These are phyloP conservation scores for Hypothenemus hampei DNA, from an alignment of 1,140 invertebrate species.

Conservation along the genomic window DNA sequence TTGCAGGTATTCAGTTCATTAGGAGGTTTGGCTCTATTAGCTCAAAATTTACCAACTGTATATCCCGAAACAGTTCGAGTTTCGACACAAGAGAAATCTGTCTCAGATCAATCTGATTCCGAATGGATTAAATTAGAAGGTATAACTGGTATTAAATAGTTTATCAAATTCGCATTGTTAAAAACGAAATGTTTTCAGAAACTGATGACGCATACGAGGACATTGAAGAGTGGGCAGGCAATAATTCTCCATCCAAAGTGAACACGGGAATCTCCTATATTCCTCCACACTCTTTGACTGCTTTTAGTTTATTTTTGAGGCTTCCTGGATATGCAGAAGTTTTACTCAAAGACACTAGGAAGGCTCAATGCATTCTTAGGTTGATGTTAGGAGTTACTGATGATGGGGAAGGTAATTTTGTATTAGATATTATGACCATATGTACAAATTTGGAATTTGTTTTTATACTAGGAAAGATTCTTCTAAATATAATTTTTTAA, in stretches of 20 bases:
- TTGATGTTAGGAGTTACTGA: slow-evolving; percentile 84
- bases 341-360: slow-evolving; percentile 73
- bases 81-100: slow-evolving; percentile 50
- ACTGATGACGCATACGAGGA: slow-evolving; percentile 69
- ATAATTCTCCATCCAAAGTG: slow-evolving; percentile 44
- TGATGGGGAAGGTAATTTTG: slow-evolving; percentile 86
- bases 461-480: too few relatives aligned
- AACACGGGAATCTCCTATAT: slow-evolving; percentile 51
- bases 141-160: slow-evolving; percentile 13
- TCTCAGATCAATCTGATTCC: slow-evolving; percentile 50
- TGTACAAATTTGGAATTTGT: too few relatives aligned
- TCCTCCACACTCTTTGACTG: slow-evolving; percentile 83
- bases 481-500: too few relatives aligned
- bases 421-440: too few relatives aligned
- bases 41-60: slow-evolving; percentile 77
- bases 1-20: slow-evolving; percentile 78
- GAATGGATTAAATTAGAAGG: slow-evolving; percentile 68
- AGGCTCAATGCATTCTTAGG: slow-evolving; percentile 78
- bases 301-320: slow-evolving; percentile 82
- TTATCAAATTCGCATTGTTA: background rate
- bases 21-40: slow-evolving; percentile 81
- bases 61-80: slow-evolving; percentile 69
- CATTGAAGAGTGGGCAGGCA: slow-evolving; percentile 48
- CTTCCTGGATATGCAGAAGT: slow-evolving; percentile 87
- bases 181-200: slow-evolving; percentile 28